Conservation (phyloP, 2,888 invertebrate species). For the Drosophila ustulata region DNA sequence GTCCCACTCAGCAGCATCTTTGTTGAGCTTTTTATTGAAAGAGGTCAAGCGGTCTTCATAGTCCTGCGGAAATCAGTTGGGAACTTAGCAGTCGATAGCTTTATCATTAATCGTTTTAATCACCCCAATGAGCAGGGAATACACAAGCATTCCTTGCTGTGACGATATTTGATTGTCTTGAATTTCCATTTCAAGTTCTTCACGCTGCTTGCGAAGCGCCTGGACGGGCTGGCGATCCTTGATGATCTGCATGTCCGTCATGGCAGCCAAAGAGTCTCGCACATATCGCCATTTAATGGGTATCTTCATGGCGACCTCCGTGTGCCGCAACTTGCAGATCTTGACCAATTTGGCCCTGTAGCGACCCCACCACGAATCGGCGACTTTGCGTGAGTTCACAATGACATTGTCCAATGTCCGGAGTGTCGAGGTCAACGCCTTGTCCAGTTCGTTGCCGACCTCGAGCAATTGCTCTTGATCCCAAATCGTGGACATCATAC, state of each 20-base stretch:
- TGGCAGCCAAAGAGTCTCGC: conserved; percentile 15
- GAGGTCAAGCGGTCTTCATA: conserved; percentile 5
- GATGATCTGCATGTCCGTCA: conserved; percentile 29
- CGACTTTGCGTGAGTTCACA: not conserved
- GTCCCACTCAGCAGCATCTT: conserved; percentile 23
- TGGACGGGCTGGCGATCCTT: conserved; percentile 7
- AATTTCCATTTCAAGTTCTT: conserved; percentile 1
- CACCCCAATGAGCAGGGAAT: conserved; percentile 23
- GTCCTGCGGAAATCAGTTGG: conserved; percentile 4
- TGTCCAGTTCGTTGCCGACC: conserved; percentile 27
- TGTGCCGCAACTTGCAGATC: not conserved
- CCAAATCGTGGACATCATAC: conserved; percentile 17
- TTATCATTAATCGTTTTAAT: not conserved
- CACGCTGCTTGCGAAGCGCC: conserved; percentile 15
- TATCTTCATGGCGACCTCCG: not conserved
- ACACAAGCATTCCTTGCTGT: not conserved
- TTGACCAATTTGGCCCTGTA: not conserved
- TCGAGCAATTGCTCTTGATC: conserved; percentile 36
- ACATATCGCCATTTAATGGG: conserved; percentile 53
- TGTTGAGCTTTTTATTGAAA: not conserved
- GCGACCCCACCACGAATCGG: not conserved
- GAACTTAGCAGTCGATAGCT: too few species aligned
- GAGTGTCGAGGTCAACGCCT: not conserved
- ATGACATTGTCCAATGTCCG: not conserved
- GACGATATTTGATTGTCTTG: not conserved